Percentiles rank a stretch among this genome's conserved stretches.
Evolutionary conservation across 2,797 vertebrate species (phyloP).

Genomic region (Mycteria americana): DNA sequence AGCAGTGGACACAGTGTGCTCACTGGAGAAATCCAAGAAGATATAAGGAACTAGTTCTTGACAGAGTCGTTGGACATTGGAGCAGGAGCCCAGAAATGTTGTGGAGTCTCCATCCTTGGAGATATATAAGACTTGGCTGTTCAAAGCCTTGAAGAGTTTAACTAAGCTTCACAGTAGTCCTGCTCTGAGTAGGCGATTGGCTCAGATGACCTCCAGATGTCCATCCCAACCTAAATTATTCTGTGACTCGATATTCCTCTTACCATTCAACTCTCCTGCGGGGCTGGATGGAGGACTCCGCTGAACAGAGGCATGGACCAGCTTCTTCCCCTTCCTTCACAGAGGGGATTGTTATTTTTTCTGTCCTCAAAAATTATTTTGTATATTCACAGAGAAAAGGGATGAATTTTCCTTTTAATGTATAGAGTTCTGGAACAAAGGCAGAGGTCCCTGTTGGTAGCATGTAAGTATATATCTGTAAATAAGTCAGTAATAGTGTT

Average conservation of each 20-base stretch:
- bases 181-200: not conserved
- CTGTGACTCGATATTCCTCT: not conserved
- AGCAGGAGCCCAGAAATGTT: not conserved
- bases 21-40: not conserved
- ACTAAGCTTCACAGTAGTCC: not conserved
- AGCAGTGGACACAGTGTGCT: not conserved
- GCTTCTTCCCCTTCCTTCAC: not conserved
- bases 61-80: not conserved
- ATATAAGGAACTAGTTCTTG: not conserved
- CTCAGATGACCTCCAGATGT: not conserved
- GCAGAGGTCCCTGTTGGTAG: not conserved
- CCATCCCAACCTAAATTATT: not conserved
- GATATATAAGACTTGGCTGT: not conserved
- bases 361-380: not conserved
- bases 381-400: not conserved
- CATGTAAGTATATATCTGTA: not conserved
- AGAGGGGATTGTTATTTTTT: not conserved
- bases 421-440: not conserved
- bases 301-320: not conserved
- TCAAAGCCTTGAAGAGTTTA: not conserved
- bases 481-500: not conserved
- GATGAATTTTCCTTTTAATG: not conserved
- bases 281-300: not conserved
- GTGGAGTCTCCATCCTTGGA: not conserved
- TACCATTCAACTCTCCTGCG: not conserved